A percentile compares a stretch with the other conserved stretches of the same genome.
These are phyloP conservation scores for Acheta domesticus DNA, from an alignment of 2,888 invertebrate species.

Conservation along the genomic window DNA sequence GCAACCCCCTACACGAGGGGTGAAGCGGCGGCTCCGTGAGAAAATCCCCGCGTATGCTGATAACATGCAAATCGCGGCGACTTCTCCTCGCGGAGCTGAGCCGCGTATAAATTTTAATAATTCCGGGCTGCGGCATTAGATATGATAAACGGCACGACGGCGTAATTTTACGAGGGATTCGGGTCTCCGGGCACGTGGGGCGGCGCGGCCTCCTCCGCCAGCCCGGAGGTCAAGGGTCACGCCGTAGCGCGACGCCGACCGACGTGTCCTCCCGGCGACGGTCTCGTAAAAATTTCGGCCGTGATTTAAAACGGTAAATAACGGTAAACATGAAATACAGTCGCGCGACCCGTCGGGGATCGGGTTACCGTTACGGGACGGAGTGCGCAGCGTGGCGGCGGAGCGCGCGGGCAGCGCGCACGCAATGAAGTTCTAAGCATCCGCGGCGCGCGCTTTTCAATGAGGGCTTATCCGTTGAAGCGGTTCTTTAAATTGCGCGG, in stretches of 20 bases:
- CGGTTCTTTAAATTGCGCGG: background rate
- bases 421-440: constrained; percentile 7
- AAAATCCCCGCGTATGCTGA: background rate
- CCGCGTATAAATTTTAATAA: background rate
- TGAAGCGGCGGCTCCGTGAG: background rate
- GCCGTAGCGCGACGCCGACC: background rate
- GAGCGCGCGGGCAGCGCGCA: no score
- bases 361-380: background rate
- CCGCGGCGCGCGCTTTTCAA: background rate
- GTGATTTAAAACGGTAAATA: constrained; percentile 18
- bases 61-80: background rate
- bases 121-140: background rate
- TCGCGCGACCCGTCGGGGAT: background rate
- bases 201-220: background rate
- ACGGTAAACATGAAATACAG: background rate
- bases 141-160: background rate
- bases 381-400: no score
- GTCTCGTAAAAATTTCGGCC: constrained; percentile 4
- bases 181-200: background rate
- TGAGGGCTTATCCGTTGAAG: background rate
- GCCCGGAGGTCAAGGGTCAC: background rate
- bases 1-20: background rate
- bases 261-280: background rate
- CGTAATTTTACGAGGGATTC: constrained; percentile 18
- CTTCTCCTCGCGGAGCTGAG: background rate